Base-by-base conservation (phyloP, 1,140 invertebrate species). In the Tenebrio molitor region DNA sequence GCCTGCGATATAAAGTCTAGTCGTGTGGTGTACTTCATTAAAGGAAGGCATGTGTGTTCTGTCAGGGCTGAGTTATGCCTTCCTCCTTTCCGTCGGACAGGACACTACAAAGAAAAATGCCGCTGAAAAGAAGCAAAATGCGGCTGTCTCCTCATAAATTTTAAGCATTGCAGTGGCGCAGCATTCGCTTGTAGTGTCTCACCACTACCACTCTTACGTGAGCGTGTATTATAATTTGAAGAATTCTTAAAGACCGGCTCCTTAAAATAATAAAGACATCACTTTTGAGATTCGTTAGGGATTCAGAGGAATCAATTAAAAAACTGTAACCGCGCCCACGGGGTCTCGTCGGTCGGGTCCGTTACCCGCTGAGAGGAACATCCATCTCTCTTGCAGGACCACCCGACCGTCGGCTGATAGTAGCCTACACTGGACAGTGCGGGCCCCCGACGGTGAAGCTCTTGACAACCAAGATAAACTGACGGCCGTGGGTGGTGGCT, bases 381-480 rank as follows among this genome's bases (percentile, higher is more conserved):
- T 79, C 73, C 63, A 76, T 77, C 74, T 76, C 58, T 53, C 58
- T 53, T 46, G 23, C 25, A 41, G 73, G 78, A 79, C 78, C 78
- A 79, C 78, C 78, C 78, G 78, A 78, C 78, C 72, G 46, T 70
- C 69, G 69, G 64, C 34, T 73, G 75, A 78, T 79, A 76, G 78
- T 79, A 79, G 78, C 78, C 42, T 76, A 69, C 71, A 67, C 58
- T 66, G 73, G 77, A 74, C 76, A 74, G 42, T 65, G 71, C 39
- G 19, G 76, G 73, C 74, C 77, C 74, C 75, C 76, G 77, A 78
- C 74, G 29, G 76, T 66, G 76, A 76, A 42, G 23, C 25, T 76
- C 78, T 77, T 75, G 78, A 79, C 78, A 79, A 77, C 73, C 17
- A 74, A 79, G 78, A 78, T 79, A 79, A 79, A 79, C 78, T 78